Base-by-base conservation (phyloP, 2,797 vertebrate species). In the Leptodactylus fallax region DNA sequence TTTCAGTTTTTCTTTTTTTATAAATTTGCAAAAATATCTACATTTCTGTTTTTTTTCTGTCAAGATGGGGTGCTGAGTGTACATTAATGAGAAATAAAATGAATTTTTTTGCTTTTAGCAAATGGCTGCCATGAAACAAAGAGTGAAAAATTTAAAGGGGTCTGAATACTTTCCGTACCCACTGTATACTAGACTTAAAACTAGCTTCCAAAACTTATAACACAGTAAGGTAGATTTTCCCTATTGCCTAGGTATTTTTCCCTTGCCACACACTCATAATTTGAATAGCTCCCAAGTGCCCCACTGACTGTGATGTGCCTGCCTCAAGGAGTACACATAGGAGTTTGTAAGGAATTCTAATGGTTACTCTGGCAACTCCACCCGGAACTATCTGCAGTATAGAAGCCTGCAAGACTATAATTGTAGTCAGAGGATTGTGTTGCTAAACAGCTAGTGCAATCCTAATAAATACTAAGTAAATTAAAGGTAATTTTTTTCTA, bases 281-380 rank as follows among this genome's bases (percentile, higher is more conserved):
- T 67, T 56, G 83, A 85, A 77, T 81, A 58, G 56, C 8, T 88
- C 87, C 87, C 87, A 61, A 80, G 87, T 88, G 87, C 23, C 47
- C 19, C n/a, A 27, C 69, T 77, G 78, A 58, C 82, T 88, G 65
- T 74, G 87, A 85, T 82, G 67, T 76, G 77, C 56, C 78, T 16
- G 55, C 72, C 79, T 67, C 78, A 12, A 10, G 77, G 77, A 85
- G 79, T 7, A 69, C n/a, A 81, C 58, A 63, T 6, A 85, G 56
- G 53, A 81, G 87, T 23, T 82, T 56, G 58, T 74, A 85, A 82
- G 77, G 58, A 65, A 85, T 81, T 58, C 67, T 81, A 77, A 49
- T 85, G 83, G 78, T 88, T 88, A 85, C 83, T 81, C 80, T 81
- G 69, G 87, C 58, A 88, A 78, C 87, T 85, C 49, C 23, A 56